These are phyloP conservation scores for Erethizon dorsatum DNA, from an alignment of 2,797 vertebrate genomes.

Conservation along the genomic window DNA sequence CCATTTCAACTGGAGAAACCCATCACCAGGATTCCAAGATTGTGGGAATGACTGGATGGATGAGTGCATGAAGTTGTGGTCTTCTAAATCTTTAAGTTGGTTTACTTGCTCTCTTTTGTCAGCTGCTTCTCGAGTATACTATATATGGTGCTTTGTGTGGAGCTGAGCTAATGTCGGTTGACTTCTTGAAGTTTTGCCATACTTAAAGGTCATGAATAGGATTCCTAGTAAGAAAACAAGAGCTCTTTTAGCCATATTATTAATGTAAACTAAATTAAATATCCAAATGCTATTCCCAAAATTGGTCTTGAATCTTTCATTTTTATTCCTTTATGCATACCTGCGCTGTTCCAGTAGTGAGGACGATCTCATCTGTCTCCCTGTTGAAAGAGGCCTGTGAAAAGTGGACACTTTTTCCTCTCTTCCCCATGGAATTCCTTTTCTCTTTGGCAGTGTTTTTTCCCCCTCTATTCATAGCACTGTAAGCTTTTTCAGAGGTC, in stretches of 20 bases:
- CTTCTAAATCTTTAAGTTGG: background rate
- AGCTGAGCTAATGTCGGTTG: background rate
- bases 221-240: conserved; percentile 15
- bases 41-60: background rate
- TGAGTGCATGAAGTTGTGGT: background rate
- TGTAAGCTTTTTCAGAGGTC: background rate
- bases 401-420: background rate
- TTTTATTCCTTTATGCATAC: background rate
- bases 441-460: background rate
- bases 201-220: background rate
- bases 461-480: background rate
- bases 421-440: background rate
- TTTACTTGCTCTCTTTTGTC: background rate
- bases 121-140: background rate
- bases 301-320: background rate
- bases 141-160: background rate
- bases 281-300: background rate
- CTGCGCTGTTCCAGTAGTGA: background rate
- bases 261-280: background rate
- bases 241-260: conserved; percentile 22
- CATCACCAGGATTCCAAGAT: background rate
- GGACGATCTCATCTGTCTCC: background rate
- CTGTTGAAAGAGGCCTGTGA: background rate
- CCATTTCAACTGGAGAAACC: background rate
- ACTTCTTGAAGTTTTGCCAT: background rate